phyloP scores from a whole-genome alignment of 2,113 vertebrate genomes.

The Cyprinodon tularosa region DNA sequence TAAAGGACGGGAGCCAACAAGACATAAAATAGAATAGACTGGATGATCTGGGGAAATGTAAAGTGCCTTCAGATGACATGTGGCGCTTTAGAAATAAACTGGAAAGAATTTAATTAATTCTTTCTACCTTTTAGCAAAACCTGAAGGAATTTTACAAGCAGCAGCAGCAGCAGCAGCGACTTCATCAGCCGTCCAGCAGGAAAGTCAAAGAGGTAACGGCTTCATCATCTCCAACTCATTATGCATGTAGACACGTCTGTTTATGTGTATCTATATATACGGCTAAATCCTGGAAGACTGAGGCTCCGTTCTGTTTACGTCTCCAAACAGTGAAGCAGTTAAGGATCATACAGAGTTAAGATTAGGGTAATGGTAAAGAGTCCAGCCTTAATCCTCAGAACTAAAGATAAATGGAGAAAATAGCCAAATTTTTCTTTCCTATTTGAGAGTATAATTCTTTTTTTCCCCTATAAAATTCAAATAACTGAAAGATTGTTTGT shows the following conservation, averaged over 20 bases:
- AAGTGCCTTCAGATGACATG: too few relatives aligned
- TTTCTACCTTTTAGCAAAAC: slow-evolving; percentile 87
- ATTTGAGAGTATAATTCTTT: too few relatives aligned
- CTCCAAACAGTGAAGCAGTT: too few relatives aligned
- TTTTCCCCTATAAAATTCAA: too few relatives aligned
- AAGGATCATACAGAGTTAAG: not conserved
- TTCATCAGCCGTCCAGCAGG: slow-evolving; percentile 89
- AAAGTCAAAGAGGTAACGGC: slow-evolving; percentile 86
- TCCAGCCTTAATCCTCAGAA: not conserved
- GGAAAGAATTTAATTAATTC: not conserved
- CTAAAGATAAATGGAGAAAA: not conserved
- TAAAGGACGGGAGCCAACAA: too few relatives aligned
- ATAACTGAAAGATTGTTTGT: too few relatives aligned
- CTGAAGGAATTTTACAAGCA: slow-evolving; percentile 97
- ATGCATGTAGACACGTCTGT: not conserved
- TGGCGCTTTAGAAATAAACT: too few relatives aligned
- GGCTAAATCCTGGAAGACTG: too few relatives aligned
- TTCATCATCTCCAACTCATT: not conserved
- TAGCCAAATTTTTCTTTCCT: too few relatives aligned
- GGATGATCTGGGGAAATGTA: too few relatives aligned
- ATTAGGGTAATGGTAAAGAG: not conserved
- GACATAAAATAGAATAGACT: too few relatives aligned
- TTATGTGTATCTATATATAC: not conserved
- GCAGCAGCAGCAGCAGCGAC: slow-evolving; percentile 93
- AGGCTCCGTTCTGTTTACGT: too few relatives aligned